These are phyloP conservation scores for Elaphurus davidianus DNA, from an alignment of 2,113 vertebrate genomes.

Conservation along the genomic window DNA sequence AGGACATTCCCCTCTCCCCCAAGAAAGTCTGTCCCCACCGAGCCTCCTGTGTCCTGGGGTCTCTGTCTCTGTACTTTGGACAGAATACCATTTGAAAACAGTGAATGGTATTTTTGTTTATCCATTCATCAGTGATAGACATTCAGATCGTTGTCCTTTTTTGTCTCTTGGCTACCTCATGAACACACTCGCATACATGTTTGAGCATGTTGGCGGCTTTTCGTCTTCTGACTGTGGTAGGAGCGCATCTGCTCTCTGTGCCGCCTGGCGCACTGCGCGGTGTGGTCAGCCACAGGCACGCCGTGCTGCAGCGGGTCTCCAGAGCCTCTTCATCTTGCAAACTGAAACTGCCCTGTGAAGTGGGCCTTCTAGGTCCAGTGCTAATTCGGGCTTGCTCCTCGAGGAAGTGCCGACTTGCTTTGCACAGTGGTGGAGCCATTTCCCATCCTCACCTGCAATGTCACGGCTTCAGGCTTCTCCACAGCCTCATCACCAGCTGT, in stretches of 20 bases:
- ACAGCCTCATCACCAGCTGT: not conserved
- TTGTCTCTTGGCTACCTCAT: not conserved
- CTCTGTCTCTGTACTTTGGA: not conserved
- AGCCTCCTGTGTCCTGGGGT: not conserved
- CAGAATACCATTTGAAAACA: not conserved
- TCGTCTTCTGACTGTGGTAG: not conserved
- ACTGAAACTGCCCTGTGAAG: fast-evolving
- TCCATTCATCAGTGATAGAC: fast-evolving
- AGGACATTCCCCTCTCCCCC: not conserved
- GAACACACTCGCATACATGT: not conserved
- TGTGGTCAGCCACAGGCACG: not conserved
- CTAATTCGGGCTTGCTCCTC: not conserved
- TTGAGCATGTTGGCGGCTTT: not conserved
- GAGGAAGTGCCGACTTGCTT: not conserved
- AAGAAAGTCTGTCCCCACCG: not conserved
- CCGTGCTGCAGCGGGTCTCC: fast-evolving
- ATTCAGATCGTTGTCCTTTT: fast-evolving
- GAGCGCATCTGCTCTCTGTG: not conserved
- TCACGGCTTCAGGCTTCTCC: not conserved
- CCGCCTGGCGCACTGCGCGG: fast-evolving
- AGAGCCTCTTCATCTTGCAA: not conserved
- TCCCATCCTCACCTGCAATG: fast-evolving
- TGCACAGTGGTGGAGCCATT: not conserved
- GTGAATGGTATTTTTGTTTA: not conserved
- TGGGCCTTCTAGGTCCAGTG: not conserved